These are phyloP conservation scores for Lysandra bellargus DNA, from an alignment of 2,888 invertebrate genomes.

Conservation along the genomic window DNA sequence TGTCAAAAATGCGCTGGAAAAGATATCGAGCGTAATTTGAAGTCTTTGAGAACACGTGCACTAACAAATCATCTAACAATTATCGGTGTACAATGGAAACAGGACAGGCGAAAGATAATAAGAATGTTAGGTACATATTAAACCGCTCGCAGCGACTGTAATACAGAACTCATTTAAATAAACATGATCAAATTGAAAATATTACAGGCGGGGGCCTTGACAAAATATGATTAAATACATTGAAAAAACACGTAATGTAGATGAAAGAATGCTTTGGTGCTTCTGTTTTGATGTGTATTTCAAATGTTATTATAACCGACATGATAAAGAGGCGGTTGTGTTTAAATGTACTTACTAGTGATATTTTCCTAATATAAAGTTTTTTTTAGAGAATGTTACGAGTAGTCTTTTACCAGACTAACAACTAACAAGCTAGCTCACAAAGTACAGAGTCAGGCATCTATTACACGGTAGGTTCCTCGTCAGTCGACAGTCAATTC, in stretches of 20 bases:
- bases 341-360: neutral
- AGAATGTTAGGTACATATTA: slow-evolving; percentile 72
- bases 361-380: too few relatives aligned
- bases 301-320: neutral
- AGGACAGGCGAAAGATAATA: slow-evolving; percentile 59
- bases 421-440: too few relatives aligned
- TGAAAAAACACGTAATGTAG: slow-evolving; percentile 22
- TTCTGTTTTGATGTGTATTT: slow-evolving; percentile 5
- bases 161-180: slow-evolving; percentile 76
- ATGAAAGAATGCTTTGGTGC: neutral
- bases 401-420: too few relatives aligned
- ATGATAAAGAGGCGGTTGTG: neutral
- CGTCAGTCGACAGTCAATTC: too few relatives aligned
- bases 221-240: slow-evolving; percentile 40
- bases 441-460: too few relatives aligned
- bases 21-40: too few relatives aligned
- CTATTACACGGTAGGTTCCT: too few relatives aligned
- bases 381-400: too few relatives aligned
- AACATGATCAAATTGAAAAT: slow-evolving; percentile 78
- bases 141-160: slow-evolving; percentile 57
- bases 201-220: slow-evolving; percentile 51
- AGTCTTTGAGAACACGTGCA: too few relatives aligned
- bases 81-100: slow-evolving; percentile 46
- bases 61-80: neutral
- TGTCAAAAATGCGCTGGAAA: too few relatives aligned